Conservation (phyloP, 1,140 invertebrate genomes). For the Homarus americanus region DNA sequence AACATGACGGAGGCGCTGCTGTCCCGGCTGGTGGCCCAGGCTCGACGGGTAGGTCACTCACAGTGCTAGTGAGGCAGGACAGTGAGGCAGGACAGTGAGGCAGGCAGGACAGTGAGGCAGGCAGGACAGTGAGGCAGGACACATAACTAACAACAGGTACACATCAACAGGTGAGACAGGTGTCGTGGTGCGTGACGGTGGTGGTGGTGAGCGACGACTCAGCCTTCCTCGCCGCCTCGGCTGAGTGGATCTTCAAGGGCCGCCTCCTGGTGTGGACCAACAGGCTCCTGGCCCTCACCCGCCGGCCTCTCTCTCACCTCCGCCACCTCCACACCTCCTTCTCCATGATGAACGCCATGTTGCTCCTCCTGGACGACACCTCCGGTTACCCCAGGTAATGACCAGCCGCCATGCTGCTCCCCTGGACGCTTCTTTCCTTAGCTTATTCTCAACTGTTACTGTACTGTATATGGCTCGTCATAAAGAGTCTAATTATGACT, state of each 20-base stretch:
- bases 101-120: too few species aligned
- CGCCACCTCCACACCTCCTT: neutral
- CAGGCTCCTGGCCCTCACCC: constrained; percentile 30
- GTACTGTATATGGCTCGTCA: too few species aligned
- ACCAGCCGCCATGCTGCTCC: neutral
- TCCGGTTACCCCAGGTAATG: neutral
- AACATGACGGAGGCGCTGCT: too few species aligned
- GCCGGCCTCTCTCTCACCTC: neutral
- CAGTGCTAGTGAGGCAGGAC: too few species aligned
- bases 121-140: neutral
- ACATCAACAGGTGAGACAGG: constrained; percentile 4
- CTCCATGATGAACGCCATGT: constrained; percentile 44
- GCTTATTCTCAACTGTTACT: too few species aligned
- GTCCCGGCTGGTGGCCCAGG: too few species aligned
- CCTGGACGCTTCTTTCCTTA: neutral
- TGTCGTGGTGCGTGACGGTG: constrained; percentile 4
- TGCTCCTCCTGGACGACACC: neutral
- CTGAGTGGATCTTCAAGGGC: constrained; percentile 23
- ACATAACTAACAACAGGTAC: neutral
- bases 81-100: neutral
- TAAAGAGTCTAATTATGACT: too few species aligned
- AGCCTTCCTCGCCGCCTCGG: neutral
- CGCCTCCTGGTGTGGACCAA: constrained; percentile 21
- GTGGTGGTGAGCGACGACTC: constrained; percentile 26
- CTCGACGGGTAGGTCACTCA: too few species aligned